Conservation (phyloP, 2,113 vertebrate genomes). For the Silurus glanis region DNA sequence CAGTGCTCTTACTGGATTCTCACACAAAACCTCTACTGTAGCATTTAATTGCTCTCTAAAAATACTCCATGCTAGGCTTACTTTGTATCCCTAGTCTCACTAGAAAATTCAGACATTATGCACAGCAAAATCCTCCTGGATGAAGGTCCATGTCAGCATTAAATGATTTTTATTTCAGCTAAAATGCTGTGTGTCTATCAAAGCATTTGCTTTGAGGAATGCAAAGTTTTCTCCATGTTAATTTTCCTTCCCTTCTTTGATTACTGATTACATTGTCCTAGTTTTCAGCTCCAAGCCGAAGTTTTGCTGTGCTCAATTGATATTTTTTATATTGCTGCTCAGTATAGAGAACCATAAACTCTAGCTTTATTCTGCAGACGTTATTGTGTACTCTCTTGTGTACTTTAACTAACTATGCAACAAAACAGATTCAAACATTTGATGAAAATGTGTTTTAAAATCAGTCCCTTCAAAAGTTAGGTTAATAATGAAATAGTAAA, state of each 20-base stretch:
- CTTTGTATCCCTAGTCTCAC: no score
- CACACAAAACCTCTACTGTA: no score
- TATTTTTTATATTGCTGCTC: background rate
- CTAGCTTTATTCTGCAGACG: background rate
- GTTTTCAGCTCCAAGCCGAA: slow-evolving; percentile 26
- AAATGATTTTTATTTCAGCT: slow-evolving; percentile 38
- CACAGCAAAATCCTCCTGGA: no score
- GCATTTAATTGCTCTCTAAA: no score
- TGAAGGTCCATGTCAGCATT: no score
- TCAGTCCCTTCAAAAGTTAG: background rate
- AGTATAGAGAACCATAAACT: background rate
- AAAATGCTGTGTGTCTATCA: no score
- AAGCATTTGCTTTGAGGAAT: no score
- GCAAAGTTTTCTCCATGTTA: background rate
- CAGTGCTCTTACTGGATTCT: no score
- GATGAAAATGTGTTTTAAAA: background rate
- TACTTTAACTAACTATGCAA: background rate
- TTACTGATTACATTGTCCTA: slow-evolving; percentile 11
- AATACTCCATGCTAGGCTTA: no score
- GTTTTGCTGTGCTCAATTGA: slow-evolving; percentile 24
- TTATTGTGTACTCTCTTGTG: background rate
- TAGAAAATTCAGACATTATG: no score
- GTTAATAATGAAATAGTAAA: background rate
- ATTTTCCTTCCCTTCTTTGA: slow-evolving; percentile 13
- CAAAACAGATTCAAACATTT: background rate